Conservation (phyloP, 1,140 invertebrate species). For the Solen grandis region DNA sequence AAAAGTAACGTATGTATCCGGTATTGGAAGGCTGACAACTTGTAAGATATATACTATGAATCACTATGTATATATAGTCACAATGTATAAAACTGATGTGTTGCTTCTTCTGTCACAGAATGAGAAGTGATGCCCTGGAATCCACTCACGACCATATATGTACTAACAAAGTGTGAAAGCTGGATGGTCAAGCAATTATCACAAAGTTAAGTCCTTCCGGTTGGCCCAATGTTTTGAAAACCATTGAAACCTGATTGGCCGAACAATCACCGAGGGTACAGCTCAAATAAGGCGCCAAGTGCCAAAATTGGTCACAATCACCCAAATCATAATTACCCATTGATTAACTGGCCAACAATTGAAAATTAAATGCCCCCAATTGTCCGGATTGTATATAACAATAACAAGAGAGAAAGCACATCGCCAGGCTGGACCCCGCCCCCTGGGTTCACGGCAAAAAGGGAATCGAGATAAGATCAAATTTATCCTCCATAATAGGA, state of each 20-base stretch:
- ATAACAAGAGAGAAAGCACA: constrained; percentile 14
- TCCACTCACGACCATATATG: constrained; percentile 5
- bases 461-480: constrained; percentile 39
- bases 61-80: not conserved
- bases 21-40: not conserved
- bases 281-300: constrained; percentile 24
- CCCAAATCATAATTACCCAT: constrained; percentile 14
- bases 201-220: constrained; percentile 16
- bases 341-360: constrained; percentile 53
- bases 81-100: not conserved
- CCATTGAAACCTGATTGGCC: constrained; percentile 41
- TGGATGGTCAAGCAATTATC: constrained; percentile 35
- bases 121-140: not conserved
- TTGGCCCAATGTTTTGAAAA: constrained; percentile 30
- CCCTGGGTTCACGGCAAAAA: constrained; percentile 24
- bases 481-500: constrained; percentile 37
- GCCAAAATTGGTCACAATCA: constrained; percentile 36
- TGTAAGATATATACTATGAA: constrained; percentile 17
- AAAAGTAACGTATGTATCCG: too few relatives aligned
- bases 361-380: constrained; percentile 51
- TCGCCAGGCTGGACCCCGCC: constrained; percentile 27
- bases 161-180: constrained; percentile 7
- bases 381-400: constrained; percentile 38
- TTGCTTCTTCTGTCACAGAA: not conserved
- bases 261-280: constrained; percentile 33